These are phyloP conservation scores for Leptinotarsa undecemlineata DNA, from an alignment of 1,140 invertebrate genomes.

Conservation along the genomic window DNA sequence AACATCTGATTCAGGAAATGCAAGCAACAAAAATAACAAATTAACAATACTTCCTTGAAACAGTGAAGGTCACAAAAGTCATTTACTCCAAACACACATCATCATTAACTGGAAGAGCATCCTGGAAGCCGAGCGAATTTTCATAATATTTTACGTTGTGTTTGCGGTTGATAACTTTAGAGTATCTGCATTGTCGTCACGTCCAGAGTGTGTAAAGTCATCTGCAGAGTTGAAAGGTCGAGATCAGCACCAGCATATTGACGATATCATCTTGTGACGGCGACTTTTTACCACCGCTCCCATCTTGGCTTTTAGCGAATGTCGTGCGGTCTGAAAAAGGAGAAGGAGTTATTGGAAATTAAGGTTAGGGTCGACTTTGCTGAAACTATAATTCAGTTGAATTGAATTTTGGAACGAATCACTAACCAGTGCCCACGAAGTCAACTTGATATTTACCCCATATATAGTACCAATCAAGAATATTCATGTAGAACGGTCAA, in stretches of 20 bases:
- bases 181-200: conserved; percentile 15
- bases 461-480: too few species aligned
- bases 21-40: too few species aligned
- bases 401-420: too few species aligned
- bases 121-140: neutral
- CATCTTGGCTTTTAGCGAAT: conserved; percentile 8
- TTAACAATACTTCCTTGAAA: too few species aligned
- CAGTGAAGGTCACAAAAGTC: neutral
- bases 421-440: too few species aligned
- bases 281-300: conserved; percentile 4
- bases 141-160: conserved; percentile 10
- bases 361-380: too few species aligned
- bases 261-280: conserved; percentile 13
- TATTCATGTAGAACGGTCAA: too few species aligned
- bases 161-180: neutral
- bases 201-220: conserved; percentile 9
- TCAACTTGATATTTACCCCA: too few species aligned
- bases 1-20: too few species aligned
- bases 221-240: conserved; percentile 17
- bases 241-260: conserved; percentile 20
- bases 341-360: too few species aligned
- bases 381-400: too few species aligned
- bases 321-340: neutral
- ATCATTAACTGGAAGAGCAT: conserved; percentile 3
- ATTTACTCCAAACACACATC: neutral